phyloP scores from a whole-genome alignment of 2,888 invertebrate species.

The Herminia tarsipennalis region DNA sequence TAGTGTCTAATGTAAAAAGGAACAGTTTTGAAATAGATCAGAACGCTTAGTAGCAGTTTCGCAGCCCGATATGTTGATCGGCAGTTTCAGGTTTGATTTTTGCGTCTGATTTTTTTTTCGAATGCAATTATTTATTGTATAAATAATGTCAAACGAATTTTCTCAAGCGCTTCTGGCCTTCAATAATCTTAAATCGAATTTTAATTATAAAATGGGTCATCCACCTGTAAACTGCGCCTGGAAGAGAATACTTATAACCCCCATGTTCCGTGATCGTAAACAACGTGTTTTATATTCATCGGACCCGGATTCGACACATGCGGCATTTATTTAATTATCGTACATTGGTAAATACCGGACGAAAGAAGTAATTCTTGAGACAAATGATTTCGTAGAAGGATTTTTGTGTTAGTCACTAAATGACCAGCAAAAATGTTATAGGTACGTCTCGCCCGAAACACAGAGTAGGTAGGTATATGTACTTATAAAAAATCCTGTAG shows the following conservation, averaged over 20 bases:
- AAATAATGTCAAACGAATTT: too few species aligned
- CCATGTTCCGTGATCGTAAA: conserved; percentile 50
- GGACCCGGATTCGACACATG: conserved; percentile 51
- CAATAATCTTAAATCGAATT: conserved; percentile 16
- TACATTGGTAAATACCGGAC: conserved; percentile 28
- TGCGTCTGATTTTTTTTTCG: too few species aligned
- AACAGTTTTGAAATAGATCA: too few species aligned
- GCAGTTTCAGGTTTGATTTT: too few species aligned
- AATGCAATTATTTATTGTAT: too few species aligned
- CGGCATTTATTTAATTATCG: conserved; percentile 57
- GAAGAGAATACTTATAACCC: conserved; percentile 17
- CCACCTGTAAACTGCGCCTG: conserved; percentile 28
- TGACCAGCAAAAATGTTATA: conserved; percentile 28
- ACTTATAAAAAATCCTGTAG: conserved; percentile 15
- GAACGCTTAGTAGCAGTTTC: too few species aligned
- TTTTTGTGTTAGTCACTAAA: conserved; percentile 40
- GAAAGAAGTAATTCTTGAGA: conserved; percentile 23
- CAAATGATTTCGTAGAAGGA: conserved; percentile 44
- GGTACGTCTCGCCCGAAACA: conserved; percentile 13
- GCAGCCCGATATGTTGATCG: too few species aligned
- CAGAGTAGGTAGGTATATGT: conserved; percentile 7
- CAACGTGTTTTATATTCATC: conserved; percentile 54
- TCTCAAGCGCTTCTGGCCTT: too few species aligned
- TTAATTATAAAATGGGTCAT: conserved; percentile 31
- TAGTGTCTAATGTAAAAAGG: too few species aligned